Evolutionary conservation across 2,797 vertebrate species (phyloP), one percentile per base, ranked within the genome.

Genomic region (Sebastes trivittatus): DNA sequence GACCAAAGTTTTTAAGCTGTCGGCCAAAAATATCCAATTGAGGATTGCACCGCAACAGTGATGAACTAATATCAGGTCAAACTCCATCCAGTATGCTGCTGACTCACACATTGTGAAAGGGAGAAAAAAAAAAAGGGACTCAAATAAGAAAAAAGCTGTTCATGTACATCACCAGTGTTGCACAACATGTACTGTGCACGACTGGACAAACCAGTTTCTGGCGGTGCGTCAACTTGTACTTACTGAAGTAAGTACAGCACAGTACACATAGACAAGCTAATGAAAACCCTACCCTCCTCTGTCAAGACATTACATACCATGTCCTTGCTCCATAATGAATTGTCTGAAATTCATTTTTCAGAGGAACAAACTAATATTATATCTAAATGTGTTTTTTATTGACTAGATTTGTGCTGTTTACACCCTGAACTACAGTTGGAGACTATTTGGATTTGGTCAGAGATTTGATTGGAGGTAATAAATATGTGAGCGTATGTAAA

Each of bases 251-350:
- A 38, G 36, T 13, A 13, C 46, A 52, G 18, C 16, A 52, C 46
- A 46, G 29, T 59, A 68, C 52, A 83, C 22, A 38, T 69, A 16
- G 54, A 49, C 30, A 71, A n/a, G 65, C 30, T 70, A 64, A 83
- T 78, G 49, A 75, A 70, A 70, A 77, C 23, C n/a, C 22, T 56
- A 16, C 58, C 23, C 54, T 55, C 75, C 61, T 49, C 49, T 73
- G 74, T 34, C 38, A 75, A 73, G 72, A 76, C 62, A 82, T 25
- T 29, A 27, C 64, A 80, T 71, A 61, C 75, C 16, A 5, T 36
- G 73, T 69, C 74, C 69, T 70, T 78, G 64, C n/a, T 85, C 32
- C 63, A 85, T 56, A 64, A 86, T 77, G 55, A n/a, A 82, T 85
- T n/a, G 16, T 68, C 62, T 56, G 18, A 66, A 75, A 62, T 68